Conservation (phyloP, 2,797 vertebrate species). For the Urophycis tenuis region DNA sequence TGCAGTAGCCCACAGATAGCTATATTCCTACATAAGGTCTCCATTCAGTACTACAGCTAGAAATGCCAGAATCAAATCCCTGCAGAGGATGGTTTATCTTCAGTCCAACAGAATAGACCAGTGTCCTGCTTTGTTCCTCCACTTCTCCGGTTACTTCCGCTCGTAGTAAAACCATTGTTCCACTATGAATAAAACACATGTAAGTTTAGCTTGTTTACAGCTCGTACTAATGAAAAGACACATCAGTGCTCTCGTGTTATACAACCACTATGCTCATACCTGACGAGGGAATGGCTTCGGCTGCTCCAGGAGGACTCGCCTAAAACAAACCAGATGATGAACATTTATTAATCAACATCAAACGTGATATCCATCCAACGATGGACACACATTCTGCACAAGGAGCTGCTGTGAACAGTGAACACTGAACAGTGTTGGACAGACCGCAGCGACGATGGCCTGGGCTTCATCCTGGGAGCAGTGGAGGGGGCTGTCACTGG, state of each 20-base stretch:
- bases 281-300: slow-evolving; percentile 73
- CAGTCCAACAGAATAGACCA: slow-evolving; percentile 18
- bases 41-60: slow-evolving; percentile 1
- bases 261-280: slow-evolving; percentile 58
- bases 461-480: slow-evolving; percentile 77
- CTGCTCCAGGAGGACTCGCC: slow-evolving; percentile 72
- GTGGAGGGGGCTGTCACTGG: slow-evolving; percentile 71
- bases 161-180: slow-evolving; percentile 89
- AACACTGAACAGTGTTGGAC: slow-evolving; percentile 32
- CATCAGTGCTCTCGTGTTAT: neutral
- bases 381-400: neutral
- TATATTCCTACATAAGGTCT: slow-evolving; percentile 28
- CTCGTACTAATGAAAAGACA: neutral
- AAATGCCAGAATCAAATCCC: neutral
- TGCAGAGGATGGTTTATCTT: neutral
- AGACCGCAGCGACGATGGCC: slow-evolving; percentile 76
- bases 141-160: slow-evolving; percentile 62
- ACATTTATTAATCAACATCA: neutral
- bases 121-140: slow-evolving; percentile 30
- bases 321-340: slow-evolving; percentile 55
- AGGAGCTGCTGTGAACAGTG: no score
- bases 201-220: neutral
- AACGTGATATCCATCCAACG: no score
- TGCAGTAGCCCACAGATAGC: neutral
- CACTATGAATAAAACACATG: slow-evolving; percentile 63